These are phyloP conservation scores for Agonopterix arenella DNA, from an alignment of 2,888 invertebrate genomes.

Conservation along the genomic window DNA sequence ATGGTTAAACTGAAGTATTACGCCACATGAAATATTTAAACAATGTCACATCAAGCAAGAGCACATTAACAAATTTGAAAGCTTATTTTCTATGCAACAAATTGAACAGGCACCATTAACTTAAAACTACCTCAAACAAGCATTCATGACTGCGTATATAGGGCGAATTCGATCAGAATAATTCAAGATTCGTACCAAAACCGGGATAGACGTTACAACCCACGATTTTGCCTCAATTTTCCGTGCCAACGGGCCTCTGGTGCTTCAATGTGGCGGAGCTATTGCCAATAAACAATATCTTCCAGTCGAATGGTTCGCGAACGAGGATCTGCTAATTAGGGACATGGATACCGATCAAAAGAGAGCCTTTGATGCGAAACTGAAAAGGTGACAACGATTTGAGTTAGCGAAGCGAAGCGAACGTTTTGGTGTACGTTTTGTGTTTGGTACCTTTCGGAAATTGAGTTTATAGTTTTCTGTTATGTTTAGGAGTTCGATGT, in stretches of 20 bases:
- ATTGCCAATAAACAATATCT: constrained; percentile 74
- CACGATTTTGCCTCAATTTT: constrained; percentile 66
- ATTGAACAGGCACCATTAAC: neutral
- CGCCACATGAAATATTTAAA: too few relatives aligned
- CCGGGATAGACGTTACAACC: constrained; percentile 34
- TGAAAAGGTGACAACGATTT: constrained; percentile 59
- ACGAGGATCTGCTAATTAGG: constrained; percentile 70
- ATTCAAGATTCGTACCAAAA: constrained; percentile 31
- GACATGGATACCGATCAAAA: constrained; percentile 61
- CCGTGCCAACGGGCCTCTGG: constrained; percentile 53
- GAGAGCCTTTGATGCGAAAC: constrained; percentile 65
- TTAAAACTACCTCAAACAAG: too few relatives aligned
- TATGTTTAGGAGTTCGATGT: too few relatives aligned
- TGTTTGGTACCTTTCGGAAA: constrained; percentile 11
- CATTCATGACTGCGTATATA: neutral
- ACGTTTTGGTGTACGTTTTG: constrained; percentile 20
- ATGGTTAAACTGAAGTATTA: too few relatives aligned
- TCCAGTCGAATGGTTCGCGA: constrained; percentile 51
- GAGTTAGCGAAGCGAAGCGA: constrained; percentile 32
- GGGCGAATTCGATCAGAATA: constrained; percentile 4
- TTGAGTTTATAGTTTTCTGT: too few relatives aligned
- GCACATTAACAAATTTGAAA: too few relatives aligned
- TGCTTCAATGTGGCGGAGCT: constrained; percentile 32
- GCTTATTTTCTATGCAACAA: neutral
- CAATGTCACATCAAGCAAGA: too few relatives aligned